These are phyloP conservation scores for Drosophila yakuba DNA, from an alignment of 1,140 invertebrate species.

Conservation along the genomic window DNA sequence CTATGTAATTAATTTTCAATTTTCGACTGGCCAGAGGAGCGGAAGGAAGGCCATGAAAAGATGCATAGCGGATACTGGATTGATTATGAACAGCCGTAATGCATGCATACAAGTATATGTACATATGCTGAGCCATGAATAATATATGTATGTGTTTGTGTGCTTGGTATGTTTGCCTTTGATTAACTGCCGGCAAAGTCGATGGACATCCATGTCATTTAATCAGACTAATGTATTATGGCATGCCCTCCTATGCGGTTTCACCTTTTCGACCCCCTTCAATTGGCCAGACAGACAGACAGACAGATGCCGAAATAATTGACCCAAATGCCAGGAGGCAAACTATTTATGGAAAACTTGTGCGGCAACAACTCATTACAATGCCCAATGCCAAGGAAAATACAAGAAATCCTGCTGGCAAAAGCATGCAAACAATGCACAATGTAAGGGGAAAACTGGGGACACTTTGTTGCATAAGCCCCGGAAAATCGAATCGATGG, in stretches of 20 bases:
- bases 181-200: constrained; percentile 13
- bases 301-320: constrained; percentile 48
- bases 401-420: constrained; percentile 17
- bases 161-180: constrained; percentile 18
- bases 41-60: constrained; percentile 2
- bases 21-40: constrained; percentile 9
- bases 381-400: constrained; percentile 9
- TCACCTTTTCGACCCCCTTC: constrained; percentile 1
- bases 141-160: neutral
- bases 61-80: constrained; percentile 1
- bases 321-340: constrained; percentile 29
- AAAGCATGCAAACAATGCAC: constrained; percentile 45
- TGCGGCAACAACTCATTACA: constrained; percentile 34
- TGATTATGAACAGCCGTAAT: constrained; percentile 8
- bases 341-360: constrained; percentile 52
- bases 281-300: neutral
- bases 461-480: constrained; percentile 19
- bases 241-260: constrained; percentile 23
- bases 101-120: constrained; percentile 2
- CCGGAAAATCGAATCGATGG: constrained; percentile 25
- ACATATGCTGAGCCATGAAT: neutral
- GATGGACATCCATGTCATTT: constrained; percentile 9
- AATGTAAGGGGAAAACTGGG: constrained; percentile 39
- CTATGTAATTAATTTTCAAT: constrained; percentile 72
- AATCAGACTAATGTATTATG: constrained; percentile 67